A percentile compares a stretch with the other conserved stretches of the same genome.
Conservation (phyloP, 2,113 vertebrate species). For the Phylloscopus trochiloides region DNA sequence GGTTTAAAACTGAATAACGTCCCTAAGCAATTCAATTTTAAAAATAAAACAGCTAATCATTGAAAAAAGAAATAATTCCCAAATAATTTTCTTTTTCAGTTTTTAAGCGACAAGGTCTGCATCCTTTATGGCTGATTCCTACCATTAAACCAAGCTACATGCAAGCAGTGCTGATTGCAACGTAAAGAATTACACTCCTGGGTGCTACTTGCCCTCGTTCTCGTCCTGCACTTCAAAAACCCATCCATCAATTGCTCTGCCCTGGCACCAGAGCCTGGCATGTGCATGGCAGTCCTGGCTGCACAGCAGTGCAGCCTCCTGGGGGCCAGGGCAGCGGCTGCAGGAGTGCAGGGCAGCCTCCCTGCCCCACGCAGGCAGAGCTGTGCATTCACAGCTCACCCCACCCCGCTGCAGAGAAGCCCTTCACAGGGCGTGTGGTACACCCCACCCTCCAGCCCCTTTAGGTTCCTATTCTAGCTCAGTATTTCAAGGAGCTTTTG, state of each 20-base stretch:
- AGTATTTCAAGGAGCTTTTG: no score
- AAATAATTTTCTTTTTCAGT: slow-evolving; percentile 35
- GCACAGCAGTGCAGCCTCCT: slow-evolving; percentile 40
- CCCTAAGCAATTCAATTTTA: slow-evolving; percentile 25
- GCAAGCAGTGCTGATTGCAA: slow-evolving; percentile 73
- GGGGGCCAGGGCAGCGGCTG: background rate
- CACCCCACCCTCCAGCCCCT: no score
- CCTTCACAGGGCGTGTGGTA: background rate
- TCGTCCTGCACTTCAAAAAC: slow-evolving; percentile 70
- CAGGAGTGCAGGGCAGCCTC: background rate
- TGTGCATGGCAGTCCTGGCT: background rate
- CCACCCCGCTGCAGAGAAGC: background rate
- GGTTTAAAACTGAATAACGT: background rate
- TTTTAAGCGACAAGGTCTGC: slow-evolving; percentile 65
- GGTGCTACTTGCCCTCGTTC: slow-evolving; percentile 74
- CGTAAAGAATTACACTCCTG: slow-evolving; percentile 76
- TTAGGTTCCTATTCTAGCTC: no score
- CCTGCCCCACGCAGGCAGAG: background rate
- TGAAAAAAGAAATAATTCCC: background rate
- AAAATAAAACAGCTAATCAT: background rate
- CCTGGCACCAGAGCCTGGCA: slow-evolving; percentile 42
- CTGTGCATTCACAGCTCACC: background rate
- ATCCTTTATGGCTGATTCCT: slow-evolving; percentile 70
- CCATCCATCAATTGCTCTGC: slow-evolving; percentile 75
- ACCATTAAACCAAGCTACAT: slow-evolving; percentile 69